Conservation (phyloP, 2,888 invertebrate genomes). For the Polymixis flavicincta region DNA sequence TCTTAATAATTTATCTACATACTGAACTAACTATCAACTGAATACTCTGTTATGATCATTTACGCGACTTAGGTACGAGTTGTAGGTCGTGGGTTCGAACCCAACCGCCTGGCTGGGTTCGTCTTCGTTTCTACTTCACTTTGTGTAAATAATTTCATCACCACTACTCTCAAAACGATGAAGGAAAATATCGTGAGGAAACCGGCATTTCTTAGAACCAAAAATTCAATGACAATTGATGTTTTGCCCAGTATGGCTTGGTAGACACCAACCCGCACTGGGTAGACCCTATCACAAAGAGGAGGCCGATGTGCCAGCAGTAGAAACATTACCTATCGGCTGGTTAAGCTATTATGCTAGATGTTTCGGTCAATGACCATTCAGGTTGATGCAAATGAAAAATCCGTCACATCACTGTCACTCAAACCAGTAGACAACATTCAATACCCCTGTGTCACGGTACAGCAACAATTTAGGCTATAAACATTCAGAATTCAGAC, state of each 20-base stretch:
- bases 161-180: no score
- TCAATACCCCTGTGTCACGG: constrained; percentile 14
- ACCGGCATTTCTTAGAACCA: not conserved
- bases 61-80: no score
- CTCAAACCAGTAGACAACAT: constrained; percentile 17
- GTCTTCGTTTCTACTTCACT: no score
- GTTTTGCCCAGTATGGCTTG: no score
- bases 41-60: no score
- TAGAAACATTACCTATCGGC: not conserved
- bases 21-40: not conserved
- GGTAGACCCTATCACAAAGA: not conserved
- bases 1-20: constrained; percentile 16
- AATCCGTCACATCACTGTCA: constrained; percentile 17
- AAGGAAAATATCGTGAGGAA: no score
- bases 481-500: constrained; percentile 18
- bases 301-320: not conserved
- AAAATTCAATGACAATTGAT: not conserved
- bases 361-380: not conserved
- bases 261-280: not conserved
- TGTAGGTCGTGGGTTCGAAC: no score
- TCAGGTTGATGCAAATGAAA: not conserved
- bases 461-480: constrained; percentile 20
- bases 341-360: no score
- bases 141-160: no score
- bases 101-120: no score